Evolutionary conservation across 2,888 invertebrate species (phyloP).

Genomic region (Sympetrum striolatum): DNA sequence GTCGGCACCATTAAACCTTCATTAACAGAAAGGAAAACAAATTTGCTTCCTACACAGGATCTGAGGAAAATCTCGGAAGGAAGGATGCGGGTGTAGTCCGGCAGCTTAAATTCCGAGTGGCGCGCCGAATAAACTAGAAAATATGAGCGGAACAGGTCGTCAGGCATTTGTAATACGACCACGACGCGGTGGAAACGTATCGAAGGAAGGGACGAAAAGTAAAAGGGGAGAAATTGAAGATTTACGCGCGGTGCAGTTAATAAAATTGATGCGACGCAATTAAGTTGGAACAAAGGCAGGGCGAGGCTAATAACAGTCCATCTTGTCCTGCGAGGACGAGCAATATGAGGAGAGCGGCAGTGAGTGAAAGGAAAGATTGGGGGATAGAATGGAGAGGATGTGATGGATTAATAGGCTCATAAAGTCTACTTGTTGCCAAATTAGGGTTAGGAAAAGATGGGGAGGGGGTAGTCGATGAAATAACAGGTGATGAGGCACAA

Average conservation of each 20-base stretch:
- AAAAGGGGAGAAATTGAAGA: neutral
- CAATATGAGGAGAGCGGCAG: neutral
- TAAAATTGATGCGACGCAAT: neutral
- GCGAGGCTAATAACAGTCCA: neutral
- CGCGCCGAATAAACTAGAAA: too few species aligned
- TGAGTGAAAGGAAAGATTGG: neutral
- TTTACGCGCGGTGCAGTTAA: neutral
- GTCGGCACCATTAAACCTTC: too few species aligned
- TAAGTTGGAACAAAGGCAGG: neutral
- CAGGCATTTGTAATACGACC: too few species aligned
- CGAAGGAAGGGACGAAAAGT: too few species aligned
- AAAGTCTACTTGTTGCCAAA: slow-evolving; percentile 39
- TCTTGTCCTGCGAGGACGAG: neutral
- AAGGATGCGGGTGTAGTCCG: too few species aligned
- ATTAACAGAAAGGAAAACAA: too few species aligned
- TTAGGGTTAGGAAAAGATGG: neutral
- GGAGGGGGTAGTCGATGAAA: neutral
- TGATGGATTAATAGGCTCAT: slow-evolving; percentile 19
- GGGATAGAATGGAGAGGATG: neutral
- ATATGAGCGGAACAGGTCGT: too few species aligned
- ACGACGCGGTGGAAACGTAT: too few species aligned
- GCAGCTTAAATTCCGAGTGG: too few species aligned
- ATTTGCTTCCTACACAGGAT: too few species aligned
- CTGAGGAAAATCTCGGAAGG: too few species aligned
- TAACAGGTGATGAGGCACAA: neutral